Conservation (phyloP, 2,888 invertebrate genomes). For the Apotomis turbidana region DNA sequence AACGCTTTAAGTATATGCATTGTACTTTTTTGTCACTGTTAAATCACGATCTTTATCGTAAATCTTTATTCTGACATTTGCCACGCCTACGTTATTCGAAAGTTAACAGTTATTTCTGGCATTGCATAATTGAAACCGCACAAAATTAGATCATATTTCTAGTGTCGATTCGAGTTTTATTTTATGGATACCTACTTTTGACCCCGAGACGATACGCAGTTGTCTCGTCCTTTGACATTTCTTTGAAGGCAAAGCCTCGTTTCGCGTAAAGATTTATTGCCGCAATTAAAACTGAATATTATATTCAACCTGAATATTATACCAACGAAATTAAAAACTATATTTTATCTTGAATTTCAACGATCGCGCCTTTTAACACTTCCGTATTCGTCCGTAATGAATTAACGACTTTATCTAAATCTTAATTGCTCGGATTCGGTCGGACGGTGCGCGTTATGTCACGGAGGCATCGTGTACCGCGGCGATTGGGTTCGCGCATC, state of each 20-base stretch:
- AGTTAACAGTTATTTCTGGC: slow-evolving; percentile 54
- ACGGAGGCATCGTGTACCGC: slow-evolving; percentile 61
- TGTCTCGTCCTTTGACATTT: slow-evolving; percentile 20
- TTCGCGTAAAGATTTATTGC: slow-evolving; percentile 30
- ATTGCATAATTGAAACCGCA: slow-evolving; percentile 53
- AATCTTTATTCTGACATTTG: slow-evolving; percentile 72
- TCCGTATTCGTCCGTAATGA: slow-evolving; percentile 23
- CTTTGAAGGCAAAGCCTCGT: slow-evolving; percentile 16
- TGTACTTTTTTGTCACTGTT: slow-evolving; percentile 75
- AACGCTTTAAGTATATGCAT: slow-evolving; percentile 61
- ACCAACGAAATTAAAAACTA: slow-evolving; percentile 14
- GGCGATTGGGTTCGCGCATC: slow-evolving; percentile 63
- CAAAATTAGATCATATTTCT: slow-evolving; percentile 12
- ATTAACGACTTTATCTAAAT: slow-evolving; percentile 30
- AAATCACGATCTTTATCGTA: slow-evolving; percentile 73
- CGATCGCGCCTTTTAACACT: slow-evolving; percentile 23
- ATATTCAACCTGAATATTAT: slow-evolving; percentile 20
- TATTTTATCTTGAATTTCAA: slow-evolving; percentile 19
- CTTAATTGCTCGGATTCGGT: slow-evolving; percentile 39
- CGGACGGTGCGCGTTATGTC: slow-evolving; percentile 60
- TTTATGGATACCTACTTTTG: background rate
- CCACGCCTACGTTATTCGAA: slow-evolving; percentile 67
- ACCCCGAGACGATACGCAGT: background rate
- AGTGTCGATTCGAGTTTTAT: background rate
- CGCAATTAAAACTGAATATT: slow-evolving; percentile 21